Conservation (phyloP, 2,797 vertebrate genomes). For the Poeciliopsis turneri region DNA sequence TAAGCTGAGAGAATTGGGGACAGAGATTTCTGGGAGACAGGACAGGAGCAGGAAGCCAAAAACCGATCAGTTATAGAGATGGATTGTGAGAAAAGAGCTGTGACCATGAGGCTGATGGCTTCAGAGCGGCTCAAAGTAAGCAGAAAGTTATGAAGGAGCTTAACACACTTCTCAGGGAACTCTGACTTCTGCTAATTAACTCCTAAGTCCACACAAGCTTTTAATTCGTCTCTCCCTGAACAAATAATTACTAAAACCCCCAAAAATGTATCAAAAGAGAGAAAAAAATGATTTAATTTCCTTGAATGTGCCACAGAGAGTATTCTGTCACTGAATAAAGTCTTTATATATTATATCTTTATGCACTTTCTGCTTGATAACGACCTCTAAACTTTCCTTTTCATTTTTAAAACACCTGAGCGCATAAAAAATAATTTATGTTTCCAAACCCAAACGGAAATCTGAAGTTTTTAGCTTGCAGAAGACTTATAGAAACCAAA, state of each 20-base stretch:
- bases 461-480: not conserved
- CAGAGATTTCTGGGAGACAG: slow-evolving; percentile 70
- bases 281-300: not conserved
- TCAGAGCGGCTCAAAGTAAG: slow-evolving; percentile 49
- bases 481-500: not conserved
- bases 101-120: slow-evolving; percentile 66
- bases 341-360: not conserved
- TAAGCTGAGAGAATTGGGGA: slow-evolving; percentile 77
- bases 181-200: slow-evolving; percentile 21
- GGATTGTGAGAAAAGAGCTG: slow-evolving; percentile 61
- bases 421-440: not conserved
- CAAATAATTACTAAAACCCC: not conserved
- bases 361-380: not conserved
- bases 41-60: slow-evolving; percentile 67
- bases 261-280: slow-evolving; percentile 6
- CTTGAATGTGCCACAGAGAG: not conserved
- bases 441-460: not conserved
- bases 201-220: not conserved
- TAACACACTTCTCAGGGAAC: slow-evolving; percentile 13
- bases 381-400: not conserved
- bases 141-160: slow-evolving; percentile 64
- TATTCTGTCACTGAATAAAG: not conserved
- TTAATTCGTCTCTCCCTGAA: not conserved
- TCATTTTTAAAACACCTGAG: not conserved
- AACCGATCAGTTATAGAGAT: slow-evolving; percentile 65